Percentiles rank a stretch among this genome's conserved stretches.
These are phyloP conservation scores for Lacanobia wlatinum DNA, from an alignment of 2,888 invertebrate species.

Conservation along the genomic window DNA sequence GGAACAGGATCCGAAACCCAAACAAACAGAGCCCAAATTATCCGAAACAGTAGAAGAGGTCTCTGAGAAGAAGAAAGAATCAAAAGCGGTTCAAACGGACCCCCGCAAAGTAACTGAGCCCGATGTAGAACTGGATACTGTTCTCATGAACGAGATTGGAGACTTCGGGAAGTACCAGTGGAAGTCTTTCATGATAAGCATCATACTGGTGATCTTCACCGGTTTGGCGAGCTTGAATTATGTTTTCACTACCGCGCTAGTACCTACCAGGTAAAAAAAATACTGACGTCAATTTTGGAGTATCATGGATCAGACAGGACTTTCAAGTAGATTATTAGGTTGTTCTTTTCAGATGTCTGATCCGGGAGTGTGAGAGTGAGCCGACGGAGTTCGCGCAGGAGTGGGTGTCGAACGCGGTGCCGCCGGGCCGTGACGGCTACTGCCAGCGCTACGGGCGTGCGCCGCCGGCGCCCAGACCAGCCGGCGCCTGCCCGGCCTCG, in stretches of 20 bases:
- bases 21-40: not conserved
- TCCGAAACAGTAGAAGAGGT: not conserved
- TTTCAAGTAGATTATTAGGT: not conserved
- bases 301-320: no score
- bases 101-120: not conserved
- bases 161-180: constrained; percentile 79
- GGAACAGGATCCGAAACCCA: not conserved
- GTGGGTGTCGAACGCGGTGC: constrained; percentile 50
- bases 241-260: constrained; percentile 78
- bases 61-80: not conserved
- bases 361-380: constrained; percentile 70
- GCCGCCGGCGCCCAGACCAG: not conserved
- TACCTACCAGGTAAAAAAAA: constrained; percentile 74
- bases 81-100: not conserved
- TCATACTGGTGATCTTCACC: constrained; percentile 72
- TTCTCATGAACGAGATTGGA: constrained; percentile 77
- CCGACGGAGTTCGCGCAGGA: constrained; percentile 73
- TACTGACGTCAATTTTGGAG: not conserved
- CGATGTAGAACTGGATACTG: constrained; percentile 60
- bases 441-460: constrained; percentile 81
- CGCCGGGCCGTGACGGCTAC: constrained; percentile 64
- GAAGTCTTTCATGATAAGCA: constrained; percentile 65
- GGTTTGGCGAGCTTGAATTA: constrained; percentile 72
- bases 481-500: constrained; percentile 72
- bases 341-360: constrained; percentile 43